Evolutionary conservation across 2,797 vertebrate genomes (phyloP).

Genomic region (Megalops cyprinoides): DNA sequence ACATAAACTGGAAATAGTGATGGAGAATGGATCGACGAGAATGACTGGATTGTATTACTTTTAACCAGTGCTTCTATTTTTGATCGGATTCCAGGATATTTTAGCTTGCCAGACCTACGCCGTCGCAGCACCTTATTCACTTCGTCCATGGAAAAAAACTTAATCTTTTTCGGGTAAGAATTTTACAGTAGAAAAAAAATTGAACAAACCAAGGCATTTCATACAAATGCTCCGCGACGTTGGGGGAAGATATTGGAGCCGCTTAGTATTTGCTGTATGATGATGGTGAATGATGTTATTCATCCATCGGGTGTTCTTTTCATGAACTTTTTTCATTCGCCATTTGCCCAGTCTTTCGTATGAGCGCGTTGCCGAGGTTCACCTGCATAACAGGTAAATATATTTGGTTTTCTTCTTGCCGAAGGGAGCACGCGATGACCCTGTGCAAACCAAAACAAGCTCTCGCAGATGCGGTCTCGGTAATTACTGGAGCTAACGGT

Average conservation of each 20-base stretch:
- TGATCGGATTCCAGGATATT: conserved; percentile 9
- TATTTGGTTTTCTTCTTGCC: background rate
- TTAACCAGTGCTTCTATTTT: background rate
- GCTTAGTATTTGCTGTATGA: background rate
- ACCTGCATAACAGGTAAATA: conserved; percentile 14
- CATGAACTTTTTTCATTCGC: conserved; percentile 21
- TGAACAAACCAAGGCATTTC: background rate
- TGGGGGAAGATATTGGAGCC: background rate
- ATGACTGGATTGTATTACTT: conserved; percentile 23
- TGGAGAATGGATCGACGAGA: conserved; percentile 16
- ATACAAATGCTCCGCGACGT: background rate
- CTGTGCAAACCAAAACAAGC: background rate
- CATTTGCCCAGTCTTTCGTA: background rate
- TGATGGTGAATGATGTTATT: conserved; percentile 14
- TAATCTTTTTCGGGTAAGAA: background rate
- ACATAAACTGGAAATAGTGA: conserved; percentile 12
- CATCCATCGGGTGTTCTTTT: background rate
- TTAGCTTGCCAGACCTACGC: background rate
- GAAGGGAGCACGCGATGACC: background rate
- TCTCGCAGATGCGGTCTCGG: background rate
- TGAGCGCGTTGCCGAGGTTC: background rate
- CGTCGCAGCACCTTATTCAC: background rate
- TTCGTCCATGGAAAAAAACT: background rate
- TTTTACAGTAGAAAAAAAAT: background rate
- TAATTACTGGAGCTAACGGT: background rate